These are phyloP conservation scores for Trachops cirrhosus DNA, from an alignment of 2,797 vertebrate genomes.

Conservation along the genomic window DNA sequence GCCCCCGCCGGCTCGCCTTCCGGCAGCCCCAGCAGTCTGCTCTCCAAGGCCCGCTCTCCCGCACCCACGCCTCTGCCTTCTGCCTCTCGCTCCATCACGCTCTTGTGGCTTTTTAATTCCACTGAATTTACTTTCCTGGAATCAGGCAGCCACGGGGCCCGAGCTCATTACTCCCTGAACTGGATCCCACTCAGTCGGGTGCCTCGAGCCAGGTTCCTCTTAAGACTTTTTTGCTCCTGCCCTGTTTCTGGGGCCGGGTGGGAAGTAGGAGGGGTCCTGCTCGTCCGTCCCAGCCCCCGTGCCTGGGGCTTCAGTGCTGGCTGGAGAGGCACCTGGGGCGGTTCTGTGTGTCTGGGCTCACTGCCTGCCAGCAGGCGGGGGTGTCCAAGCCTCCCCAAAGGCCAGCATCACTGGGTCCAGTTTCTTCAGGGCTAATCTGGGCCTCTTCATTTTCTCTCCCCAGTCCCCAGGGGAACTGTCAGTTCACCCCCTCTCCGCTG, in stretches of 20 bases:
- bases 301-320: background rate
- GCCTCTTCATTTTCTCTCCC: background rate
- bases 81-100: background rate
- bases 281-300: background rate
- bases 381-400: background rate
- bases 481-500: background rate
- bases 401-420: background rate
- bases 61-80: fast-evolving
- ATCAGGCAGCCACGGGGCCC: background rate
- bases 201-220: background rate
- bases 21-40: background rate
- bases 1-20: background rate
- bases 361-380: background rate
- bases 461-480: fast-evolving
- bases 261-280: background rate
- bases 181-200: background rate
- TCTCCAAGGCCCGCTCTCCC: background rate
- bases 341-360: background rate
- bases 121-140: background rate
- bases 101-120: background rate
- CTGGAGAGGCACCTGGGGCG: background rate
- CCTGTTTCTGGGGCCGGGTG: fast-evolving
- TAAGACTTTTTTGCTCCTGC: background rate
- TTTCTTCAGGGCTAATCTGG: background rate
- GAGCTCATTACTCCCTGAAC: background rate